A percentile compares a stretch with the other conserved stretches of the same genome.
Evolutionary conservation across 2,888 invertebrate genomes (phyloP).

Genomic region (Leptopilina drosophilae): DNA sequence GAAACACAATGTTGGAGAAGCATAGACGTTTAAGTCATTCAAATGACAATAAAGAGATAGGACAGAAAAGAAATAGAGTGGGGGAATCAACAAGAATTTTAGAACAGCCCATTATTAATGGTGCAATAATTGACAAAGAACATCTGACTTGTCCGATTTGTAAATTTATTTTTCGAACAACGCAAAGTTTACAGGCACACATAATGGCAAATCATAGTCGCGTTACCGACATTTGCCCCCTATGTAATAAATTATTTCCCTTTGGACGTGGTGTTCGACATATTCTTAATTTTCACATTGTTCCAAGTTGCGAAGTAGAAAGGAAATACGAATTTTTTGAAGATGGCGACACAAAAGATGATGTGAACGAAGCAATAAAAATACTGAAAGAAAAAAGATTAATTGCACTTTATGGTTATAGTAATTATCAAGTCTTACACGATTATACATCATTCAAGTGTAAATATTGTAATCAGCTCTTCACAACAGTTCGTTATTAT

Average conservation of each 20-base stretch:
- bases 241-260: constrained; percentile 59
- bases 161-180: constrained; percentile 1
- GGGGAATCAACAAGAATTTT: too few relatives aligned
- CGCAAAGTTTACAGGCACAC: constrained; percentile 49
- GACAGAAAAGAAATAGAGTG: background rate
- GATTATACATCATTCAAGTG: constrained; percentile 51
- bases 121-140: background rate
- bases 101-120: too few relatives aligned
- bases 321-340: background rate
- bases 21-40: constrained; percentile 49
- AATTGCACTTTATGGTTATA: constrained; percentile 59
- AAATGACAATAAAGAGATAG: background rate
- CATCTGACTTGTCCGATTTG: constrained; percentile 10
- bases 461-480: constrained; percentile 48
- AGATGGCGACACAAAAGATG: constrained; percentile 46
- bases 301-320: constrained; percentile 41
- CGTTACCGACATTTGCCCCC: constrained; percentile 57
- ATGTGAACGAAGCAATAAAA: constrained; percentile 56
- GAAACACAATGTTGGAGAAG: constrained; percentile 56
- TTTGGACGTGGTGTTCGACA: constrained; percentile 60
- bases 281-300: constrained; percentile 60
- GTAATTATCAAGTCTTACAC: constrained; percentile 42
- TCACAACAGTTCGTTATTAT: constrained; percentile 52
- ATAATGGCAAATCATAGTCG: constrained; percentile 55
- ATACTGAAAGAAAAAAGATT: constrained; percentile 58